Evolutionary conservation across 2,888 invertebrate species (phyloP).

Genomic region (Eilema depressum): DNA sequence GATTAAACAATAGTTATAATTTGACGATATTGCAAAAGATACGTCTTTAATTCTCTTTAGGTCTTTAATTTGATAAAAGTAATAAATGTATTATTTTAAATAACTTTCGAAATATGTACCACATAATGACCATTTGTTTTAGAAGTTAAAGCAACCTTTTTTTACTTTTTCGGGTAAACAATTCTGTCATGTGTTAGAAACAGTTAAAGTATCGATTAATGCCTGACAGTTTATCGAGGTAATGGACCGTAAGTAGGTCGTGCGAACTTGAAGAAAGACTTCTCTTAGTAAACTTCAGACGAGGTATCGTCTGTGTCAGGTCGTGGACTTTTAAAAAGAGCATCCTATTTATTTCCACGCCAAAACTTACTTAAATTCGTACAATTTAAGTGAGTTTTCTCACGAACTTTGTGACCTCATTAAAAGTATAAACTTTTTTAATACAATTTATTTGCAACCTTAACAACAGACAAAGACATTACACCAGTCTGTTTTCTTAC

Average conservation of each 20-base stretch:
- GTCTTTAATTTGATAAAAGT: no score
- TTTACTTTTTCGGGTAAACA: neutral
- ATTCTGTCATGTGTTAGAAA: neutral
- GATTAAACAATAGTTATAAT: no score
- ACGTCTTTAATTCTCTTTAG: no score
- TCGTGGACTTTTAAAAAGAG: slow-evolving; percentile 1
- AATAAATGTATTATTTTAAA: no score
- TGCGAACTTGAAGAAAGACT: neutral
- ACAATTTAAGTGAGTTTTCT: neutral
- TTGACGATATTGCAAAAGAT: no score
- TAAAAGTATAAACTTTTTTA: neutral
- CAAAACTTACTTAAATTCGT: neutral
- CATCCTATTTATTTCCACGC: neutral
- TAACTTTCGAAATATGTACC: no score
- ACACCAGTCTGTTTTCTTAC: neutral
- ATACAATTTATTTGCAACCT: neutral
- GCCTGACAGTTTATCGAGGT: neutral
- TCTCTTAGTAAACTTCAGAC: neutral
- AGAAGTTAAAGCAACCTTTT: no score
- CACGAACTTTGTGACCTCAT: neutral
- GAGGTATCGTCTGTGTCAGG: neutral
- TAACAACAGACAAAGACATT: neutral
- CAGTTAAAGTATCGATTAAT: neutral
- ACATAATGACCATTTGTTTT: no score
- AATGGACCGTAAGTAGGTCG: neutral